Percentiles rank a stretch among this genome's conserved stretches.
phyloP scores from a whole-genome alignment of 2,797 vertebrate species.

The Echiichthys vipera region DNA sequence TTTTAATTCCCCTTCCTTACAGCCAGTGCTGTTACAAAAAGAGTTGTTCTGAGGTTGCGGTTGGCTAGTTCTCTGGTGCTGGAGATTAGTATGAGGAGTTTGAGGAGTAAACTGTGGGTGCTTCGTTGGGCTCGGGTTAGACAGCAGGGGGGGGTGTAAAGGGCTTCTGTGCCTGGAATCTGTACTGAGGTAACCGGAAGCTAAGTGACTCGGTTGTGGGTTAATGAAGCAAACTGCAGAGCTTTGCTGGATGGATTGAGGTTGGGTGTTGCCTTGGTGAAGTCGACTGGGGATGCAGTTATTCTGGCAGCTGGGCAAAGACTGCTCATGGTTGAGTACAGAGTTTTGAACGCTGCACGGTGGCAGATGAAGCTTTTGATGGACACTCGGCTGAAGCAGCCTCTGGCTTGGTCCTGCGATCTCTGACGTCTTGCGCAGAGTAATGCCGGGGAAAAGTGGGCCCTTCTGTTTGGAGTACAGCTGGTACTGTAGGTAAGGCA shows the following conservation, averaged over 20 bases:
- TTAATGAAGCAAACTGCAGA: slow-evolving; percentile 26
- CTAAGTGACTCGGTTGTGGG: slow-evolving; percentile 27
- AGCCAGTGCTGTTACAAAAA: slow-evolving; percentile 40
- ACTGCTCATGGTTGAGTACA: slow-evolving; percentile 32
- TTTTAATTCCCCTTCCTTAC: slow-evolving; percentile 84
- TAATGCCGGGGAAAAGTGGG: slow-evolving; percentile 86
- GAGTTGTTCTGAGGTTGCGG: slow-evolving; percentile 55
- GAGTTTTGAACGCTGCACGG: slow-evolving; percentile 46
- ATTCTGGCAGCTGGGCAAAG: slow-evolving; percentile 38
- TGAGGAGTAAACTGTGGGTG: slow-evolving; percentile 23
- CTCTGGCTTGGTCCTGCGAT: slow-evolving; percentile 83
- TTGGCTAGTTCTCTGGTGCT: slow-evolving; percentile 48
- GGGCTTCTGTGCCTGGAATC: slow-evolving; percentile 45
- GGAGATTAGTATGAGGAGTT: slow-evolving; percentile 41
- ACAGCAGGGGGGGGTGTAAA: slow-evolving; percentile 22
- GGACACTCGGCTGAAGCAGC: slow-evolving; percentile 37
- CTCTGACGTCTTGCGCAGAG: slow-evolving; percentile 72
- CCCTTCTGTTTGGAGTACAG: slow-evolving; percentile 94
- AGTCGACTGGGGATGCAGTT: slow-evolving; percentile 29
- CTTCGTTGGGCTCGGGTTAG: slow-evolving; percentile 49
- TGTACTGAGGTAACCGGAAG: slow-evolving; percentile 38
- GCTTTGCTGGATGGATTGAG: slow-evolving; percentile 50
- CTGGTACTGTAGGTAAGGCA: slow-evolving; percentile 93
- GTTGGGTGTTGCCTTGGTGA: slow-evolving; percentile 46
- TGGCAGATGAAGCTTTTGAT: slow-evolving; percentile 57